phyloP scores from a whole-genome alignment of 2,888 invertebrate species.

The Prenolepis imparis region DNA sequence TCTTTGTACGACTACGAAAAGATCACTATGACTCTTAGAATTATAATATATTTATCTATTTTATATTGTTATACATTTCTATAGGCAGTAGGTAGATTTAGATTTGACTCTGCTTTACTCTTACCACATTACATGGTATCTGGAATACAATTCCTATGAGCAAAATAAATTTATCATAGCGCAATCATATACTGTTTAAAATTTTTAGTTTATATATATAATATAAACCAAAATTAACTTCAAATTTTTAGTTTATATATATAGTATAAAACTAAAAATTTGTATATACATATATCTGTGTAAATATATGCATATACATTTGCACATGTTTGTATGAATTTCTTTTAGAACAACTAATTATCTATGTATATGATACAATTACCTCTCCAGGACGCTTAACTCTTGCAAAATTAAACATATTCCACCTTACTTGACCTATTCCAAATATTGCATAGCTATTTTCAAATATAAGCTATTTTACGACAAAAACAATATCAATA shows the following conservation, averaged over 20 bases:
- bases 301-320: not conserved
- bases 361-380: not conserved
- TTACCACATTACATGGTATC: not conserved
- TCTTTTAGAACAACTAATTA: not conserved
- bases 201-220: not conserved
- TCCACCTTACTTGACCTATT: constrained; percentile 2
- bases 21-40: constrained; percentile 31
- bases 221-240: not conserved
- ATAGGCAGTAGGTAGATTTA: constrained; percentile 45
- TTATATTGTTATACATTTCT: constrained; percentile 21
- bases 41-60: constrained; percentile 18
- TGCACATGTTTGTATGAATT: not conserved
- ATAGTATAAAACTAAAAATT: not conserved
- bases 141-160: constrained; percentile 6
- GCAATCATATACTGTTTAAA: not conserved
- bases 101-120: not conserved
- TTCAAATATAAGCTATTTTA: constrained; percentile 34
- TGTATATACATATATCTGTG: not conserved
- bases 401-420: not conserved
- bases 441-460: constrained; percentile 46
- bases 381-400: not conserved
- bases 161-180: not conserved
- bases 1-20: constrained; percentile 3
- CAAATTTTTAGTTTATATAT: not conserved
- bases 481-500: constrained; percentile 38